Conservation (phyloP, 2,888 invertebrate genomes). For the Mesorhabditis sp. region DNA sequence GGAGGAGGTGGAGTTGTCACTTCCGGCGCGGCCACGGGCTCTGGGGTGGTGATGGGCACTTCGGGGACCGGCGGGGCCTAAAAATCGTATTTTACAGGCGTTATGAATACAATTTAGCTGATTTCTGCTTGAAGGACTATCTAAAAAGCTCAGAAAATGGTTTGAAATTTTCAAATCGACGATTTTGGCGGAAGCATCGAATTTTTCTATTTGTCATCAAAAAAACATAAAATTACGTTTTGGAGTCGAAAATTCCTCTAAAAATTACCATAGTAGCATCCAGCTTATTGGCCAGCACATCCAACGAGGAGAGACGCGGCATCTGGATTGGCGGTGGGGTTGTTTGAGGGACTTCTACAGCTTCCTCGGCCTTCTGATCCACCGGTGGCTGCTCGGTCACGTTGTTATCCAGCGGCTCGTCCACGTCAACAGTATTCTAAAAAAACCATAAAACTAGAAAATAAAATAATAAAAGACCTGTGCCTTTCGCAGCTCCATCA, state of each 20-base stretch:
- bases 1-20: no score
- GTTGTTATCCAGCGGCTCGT: background rate
- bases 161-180: no score
- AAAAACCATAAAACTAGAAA: no score
- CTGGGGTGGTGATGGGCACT: no score
- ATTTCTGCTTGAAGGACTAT: no score
- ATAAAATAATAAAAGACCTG: no score
- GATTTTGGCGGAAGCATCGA: background rate
- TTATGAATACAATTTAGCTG: no score
- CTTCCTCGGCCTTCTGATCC: background rate
- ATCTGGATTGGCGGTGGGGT: conserved; percentile 5
- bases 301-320: conserved; percentile 3
- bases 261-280: no score
- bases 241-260: background rate
- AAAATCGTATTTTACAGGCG: no score
- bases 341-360: background rate
- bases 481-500: background rate
- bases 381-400: background rate
- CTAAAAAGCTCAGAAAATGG: no score
- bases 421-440: background rate
- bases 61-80: no score
- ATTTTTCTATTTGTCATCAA: background rate
- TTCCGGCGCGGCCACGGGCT: no score
- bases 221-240: background rate
- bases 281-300: background rate